Percentiles rank a stretch among this genome's conserved stretches.
Evolutionary conservation across 2,797 vertebrate genomes (phyloP).

Genomic region (Lacerta agilis): DNA sequence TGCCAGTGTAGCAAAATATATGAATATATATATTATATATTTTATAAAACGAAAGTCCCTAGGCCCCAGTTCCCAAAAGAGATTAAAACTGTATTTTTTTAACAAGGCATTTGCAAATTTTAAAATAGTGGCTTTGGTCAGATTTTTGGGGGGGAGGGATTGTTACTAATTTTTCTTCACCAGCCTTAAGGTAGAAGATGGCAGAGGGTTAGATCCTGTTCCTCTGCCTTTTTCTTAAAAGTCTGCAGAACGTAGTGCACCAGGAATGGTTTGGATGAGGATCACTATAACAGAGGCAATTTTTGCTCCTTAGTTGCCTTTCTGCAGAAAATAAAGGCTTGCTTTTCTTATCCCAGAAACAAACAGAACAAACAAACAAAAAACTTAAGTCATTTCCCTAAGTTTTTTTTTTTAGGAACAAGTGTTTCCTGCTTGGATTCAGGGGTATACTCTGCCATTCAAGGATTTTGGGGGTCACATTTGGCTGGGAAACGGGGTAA

Average conservation of each 20-base stretch:
- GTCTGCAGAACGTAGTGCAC: neutral
- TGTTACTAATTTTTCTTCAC: constrained; percentile 57
- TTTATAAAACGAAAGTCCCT: constrained; percentile 74
- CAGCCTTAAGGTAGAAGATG: constrained; percentile 51
- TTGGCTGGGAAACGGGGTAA: neutral
- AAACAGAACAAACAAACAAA: neutral
- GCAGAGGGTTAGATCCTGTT: constrained; percentile 43
- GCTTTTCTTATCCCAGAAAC: constrained; percentile 8
- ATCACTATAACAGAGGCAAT: neutral
- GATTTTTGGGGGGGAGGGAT: neutral
- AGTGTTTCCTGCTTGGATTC: neutral
- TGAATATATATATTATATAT: constrained; percentile 46
- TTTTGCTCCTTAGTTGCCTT: constrained; percentile 10
- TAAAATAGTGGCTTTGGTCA: constrained; percentile 63
- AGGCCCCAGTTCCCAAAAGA: constrained; percentile 66
- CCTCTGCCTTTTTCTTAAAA: neutral
- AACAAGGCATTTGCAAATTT: constrained; percentile 68
- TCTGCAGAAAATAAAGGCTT: neutral
- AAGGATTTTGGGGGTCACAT: neutral
- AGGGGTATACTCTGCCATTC: neutral
- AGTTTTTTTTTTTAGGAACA: neutral
- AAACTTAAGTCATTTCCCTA: neutral
- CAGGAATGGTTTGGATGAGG: neutral
- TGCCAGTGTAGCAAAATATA: constrained; percentile 72
- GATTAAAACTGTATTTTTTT: constrained; percentile 69